Conservation (phyloP, 2,888 invertebrate species). For the Latheticus oryzae region DNA sequence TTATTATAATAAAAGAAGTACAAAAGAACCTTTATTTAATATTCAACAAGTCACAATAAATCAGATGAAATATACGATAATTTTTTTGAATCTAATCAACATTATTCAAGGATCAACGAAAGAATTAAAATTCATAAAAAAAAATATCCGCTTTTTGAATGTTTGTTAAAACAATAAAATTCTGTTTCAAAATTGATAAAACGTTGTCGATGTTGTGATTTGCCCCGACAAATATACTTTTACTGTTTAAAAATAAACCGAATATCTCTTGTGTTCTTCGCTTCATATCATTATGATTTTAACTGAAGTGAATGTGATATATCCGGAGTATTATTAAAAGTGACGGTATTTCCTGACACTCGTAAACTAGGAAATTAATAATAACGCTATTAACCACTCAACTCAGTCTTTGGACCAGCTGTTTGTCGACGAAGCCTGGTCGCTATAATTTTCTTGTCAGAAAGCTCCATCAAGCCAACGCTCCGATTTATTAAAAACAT, state of each 20-base stretch:
- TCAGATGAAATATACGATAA: too few species aligned
- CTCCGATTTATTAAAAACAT: conserved; percentile 15
- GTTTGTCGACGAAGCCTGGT: conserved; percentile 18
- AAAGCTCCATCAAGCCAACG: conserved; percentile 14
- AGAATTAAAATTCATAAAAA: too few species aligned
- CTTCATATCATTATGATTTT: too few species aligned
- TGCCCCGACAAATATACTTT: not conserved
- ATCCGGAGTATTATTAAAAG: conserved; percentile 38
- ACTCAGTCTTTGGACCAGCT: conserved; percentile 22
- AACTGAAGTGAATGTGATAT: too few species aligned
- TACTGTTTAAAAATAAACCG: conserved; percentile 27
- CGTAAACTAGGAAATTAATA: conserved; percentile 43
- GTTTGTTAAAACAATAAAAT: conserved; percentile 4
- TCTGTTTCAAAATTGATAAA: conserved; percentile 17
- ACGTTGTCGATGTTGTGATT: conserved; percentile 4
- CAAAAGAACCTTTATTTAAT: too few species aligned
- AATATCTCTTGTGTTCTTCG: too few species aligned
- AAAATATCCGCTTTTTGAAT: too few species aligned
- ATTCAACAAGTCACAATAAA: too few species aligned
- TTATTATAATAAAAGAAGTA: too few species aligned
- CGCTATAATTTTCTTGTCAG: conserved; percentile 27
- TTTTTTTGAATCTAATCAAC: too few species aligned
- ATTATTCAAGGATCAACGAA: too few species aligned
- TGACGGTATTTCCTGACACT: conserved; percentile 38
- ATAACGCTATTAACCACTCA: conserved; percentile 41